Evolutionary conservation across 2,113 vertebrate species (phyloP).

Genomic region (Takifugu bimaculatus): DNA sequence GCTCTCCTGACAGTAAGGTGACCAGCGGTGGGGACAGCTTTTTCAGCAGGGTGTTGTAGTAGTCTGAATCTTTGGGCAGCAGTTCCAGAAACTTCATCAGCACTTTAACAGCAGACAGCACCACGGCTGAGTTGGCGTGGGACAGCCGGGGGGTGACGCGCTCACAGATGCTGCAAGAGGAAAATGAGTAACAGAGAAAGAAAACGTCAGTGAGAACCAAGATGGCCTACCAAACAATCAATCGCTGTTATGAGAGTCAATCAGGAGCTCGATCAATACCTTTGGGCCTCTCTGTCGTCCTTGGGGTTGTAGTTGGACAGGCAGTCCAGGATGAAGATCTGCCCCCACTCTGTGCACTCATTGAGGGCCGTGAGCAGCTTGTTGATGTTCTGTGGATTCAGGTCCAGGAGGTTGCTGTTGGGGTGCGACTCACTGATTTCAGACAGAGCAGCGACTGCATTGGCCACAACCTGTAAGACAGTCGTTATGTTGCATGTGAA

Average conservation of each 20-base stretch:
- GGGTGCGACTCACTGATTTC: constrained; percentile 99
- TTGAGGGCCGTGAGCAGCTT: constrained; percentile 96
- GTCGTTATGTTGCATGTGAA: not conserved
- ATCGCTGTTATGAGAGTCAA: not conserved
- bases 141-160: constrained; percentile 95
- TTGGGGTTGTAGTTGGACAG: constrained; percentile 98
- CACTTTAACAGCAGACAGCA: constrained; percentile 96
- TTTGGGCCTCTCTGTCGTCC: constrained; percentile 96
- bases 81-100: constrained; percentile 98
- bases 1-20: constrained; percentile 94
- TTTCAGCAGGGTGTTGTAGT: constrained; percentile 96
- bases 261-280: constrained; percentile 65
- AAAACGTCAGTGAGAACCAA: not conserved
- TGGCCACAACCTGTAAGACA: constrained; percentile 87
- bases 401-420: constrained; percentile 97
- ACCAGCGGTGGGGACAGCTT: constrained; percentile 94
- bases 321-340: constrained; percentile 99
- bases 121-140: constrained; percentile 96
- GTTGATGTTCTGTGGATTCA: constrained; percentile 99
- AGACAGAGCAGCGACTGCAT: constrained; percentile 93
- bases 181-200: not conserved
- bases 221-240: not conserved
- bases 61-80: constrained; percentile 94
- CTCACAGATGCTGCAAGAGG: constrained; percentile 86
- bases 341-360: constrained; percentile 98